Conservation (phyloP, 1,140 invertebrate species). For the Caenorhabditis briggsae region DNA sequence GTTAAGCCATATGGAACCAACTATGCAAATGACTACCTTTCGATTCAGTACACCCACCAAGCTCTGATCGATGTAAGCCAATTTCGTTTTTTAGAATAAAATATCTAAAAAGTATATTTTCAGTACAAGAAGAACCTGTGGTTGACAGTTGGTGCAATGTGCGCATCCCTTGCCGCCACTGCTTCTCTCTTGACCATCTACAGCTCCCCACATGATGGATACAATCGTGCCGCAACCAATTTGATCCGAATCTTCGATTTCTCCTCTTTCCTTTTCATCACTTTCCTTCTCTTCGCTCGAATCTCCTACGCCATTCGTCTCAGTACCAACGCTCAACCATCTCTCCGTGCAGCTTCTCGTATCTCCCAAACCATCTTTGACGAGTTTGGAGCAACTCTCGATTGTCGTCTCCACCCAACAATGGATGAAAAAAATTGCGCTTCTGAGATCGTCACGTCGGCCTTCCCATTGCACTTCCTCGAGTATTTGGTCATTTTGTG, state of each 20-base stretch:
- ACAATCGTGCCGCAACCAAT: conserved; percentile 1
- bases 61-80: conserved; percentile 50
- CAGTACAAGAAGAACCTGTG: conserved; percentile 76
- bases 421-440: conserved; percentile 69
- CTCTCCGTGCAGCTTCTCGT: conserved; percentile 58
- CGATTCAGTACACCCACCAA: conserved; percentile 45
- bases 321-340: conserved; percentile 17
- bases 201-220: conserved; percentile 26
- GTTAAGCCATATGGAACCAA: not conserved
- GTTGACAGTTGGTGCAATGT: conserved; percentile 76
- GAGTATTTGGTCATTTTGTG: conserved; percentile 74
- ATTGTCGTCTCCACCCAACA: conserved; percentile 52
- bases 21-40: not conserved
- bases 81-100: not conserved
- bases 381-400: conserved; percentile 31
- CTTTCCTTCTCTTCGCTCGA: conserved; percentile 60
- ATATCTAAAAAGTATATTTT: not conserved
- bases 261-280: conserved; percentile 59
- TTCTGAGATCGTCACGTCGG: conserved; percentile 68
- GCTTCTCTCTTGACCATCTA: conserved; percentile 69
- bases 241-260: conserved; percentile 58
- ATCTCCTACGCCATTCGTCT: conserved; percentile 37
- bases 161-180: conserved; percentile 71
- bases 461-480: conserved; percentile 72
- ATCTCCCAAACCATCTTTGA: conserved; percentile 10